phyloP scores from a whole-genome alignment of 1,140 invertebrate species.

The Saccostrea glomerata region DNA sequence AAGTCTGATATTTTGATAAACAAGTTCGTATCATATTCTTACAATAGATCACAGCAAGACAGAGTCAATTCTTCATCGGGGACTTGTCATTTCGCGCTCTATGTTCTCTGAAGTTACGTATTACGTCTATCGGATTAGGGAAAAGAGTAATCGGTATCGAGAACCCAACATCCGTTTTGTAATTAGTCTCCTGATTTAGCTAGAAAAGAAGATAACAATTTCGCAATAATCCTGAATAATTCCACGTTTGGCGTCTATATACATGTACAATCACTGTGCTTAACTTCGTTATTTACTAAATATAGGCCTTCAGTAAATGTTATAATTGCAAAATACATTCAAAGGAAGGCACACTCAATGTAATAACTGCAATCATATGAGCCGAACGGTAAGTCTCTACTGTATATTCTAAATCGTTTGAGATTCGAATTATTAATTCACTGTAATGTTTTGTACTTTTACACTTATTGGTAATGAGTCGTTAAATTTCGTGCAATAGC shows the following conservation, averaged over 20 bases:
- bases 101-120: neutral
- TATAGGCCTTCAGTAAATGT: too few relatives aligned
- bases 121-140: neutral
- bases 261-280: neutral
- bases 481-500: too few relatives aligned
- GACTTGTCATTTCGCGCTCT: neutral
- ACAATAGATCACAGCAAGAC: neutral
- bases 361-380: too few relatives aligned
- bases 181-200: neutral
- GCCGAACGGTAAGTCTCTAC: too few relatives aligned
- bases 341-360: too few relatives aligned
- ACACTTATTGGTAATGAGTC: too few relatives aligned
- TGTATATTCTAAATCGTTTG: too few relatives aligned
- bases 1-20: neutral
- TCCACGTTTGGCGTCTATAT: neutral
- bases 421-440: too few relatives aligned
- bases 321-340: too few relatives aligned
- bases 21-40: neutral
- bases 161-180: slow-evolving; percentile 9
- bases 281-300: neutral
- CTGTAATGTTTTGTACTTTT: too few relatives aligned
- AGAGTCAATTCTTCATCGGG: neutral
- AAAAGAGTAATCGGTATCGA: neutral
- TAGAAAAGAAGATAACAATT: neutral
- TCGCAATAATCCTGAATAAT: slow-evolving; percentile 2